Evolutionary conservation across 2,888 invertebrate species (phyloP).

Genomic region (Caenorhabditis doughertyi): DNA sequence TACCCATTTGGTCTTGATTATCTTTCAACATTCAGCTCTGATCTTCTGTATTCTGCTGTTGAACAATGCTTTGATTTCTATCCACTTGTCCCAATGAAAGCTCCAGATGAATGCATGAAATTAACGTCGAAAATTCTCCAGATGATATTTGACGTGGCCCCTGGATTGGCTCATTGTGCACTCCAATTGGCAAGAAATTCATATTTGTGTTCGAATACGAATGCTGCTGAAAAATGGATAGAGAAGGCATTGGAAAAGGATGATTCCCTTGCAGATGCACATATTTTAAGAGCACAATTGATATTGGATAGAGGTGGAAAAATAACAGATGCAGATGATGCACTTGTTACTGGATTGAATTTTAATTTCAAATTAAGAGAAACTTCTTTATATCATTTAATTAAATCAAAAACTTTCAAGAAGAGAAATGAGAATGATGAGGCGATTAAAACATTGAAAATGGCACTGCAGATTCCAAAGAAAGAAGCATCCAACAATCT

Average conservation of each 20-base stretch:
- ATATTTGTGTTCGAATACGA: slow-evolving; percentile 88
- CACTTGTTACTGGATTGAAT: slow-evolving; percentile 87
- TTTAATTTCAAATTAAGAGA: slow-evolving; percentile 95
- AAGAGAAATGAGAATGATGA: slow-evolving; percentile 66
- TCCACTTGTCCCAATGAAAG: slow-evolving; percentile 85
- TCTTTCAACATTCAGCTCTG: slow-evolving; percentile 57
- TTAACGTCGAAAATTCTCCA: slow-evolving; percentile 87
- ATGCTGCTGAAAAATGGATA: slow-evolving; percentile 88
- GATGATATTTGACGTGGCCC: slow-evolving; percentile 89
- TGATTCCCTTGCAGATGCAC: slow-evolving; percentile 90
- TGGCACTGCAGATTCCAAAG: slow-evolving; percentile 62
- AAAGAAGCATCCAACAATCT: slow-evolving; percentile 62
- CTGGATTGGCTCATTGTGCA: slow-evolving; percentile 86
- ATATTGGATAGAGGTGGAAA: slow-evolving; percentile 73
- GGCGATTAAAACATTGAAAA: slow-evolving; percentile 67
- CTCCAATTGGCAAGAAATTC: slow-evolving; percentile 90
- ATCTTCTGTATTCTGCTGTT: slow-evolving; percentile 59
- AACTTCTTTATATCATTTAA: slow-evolving; percentile 92
- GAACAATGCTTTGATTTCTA: slow-evolving; percentile 73
- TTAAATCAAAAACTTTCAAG: slow-evolving; percentile 90
- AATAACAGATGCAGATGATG: slow-evolving; percentile 71
- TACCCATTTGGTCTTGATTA: slow-evolving; percentile 64
- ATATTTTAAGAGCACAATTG: slow-evolving; percentile 89
- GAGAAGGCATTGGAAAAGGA: slow-evolving; percentile 88
- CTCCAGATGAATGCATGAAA: slow-evolving; percentile 84